Conservation (phyloP, 2,797 vertebrate genomes). For the Hephaestus fuliginosus region DNA sequence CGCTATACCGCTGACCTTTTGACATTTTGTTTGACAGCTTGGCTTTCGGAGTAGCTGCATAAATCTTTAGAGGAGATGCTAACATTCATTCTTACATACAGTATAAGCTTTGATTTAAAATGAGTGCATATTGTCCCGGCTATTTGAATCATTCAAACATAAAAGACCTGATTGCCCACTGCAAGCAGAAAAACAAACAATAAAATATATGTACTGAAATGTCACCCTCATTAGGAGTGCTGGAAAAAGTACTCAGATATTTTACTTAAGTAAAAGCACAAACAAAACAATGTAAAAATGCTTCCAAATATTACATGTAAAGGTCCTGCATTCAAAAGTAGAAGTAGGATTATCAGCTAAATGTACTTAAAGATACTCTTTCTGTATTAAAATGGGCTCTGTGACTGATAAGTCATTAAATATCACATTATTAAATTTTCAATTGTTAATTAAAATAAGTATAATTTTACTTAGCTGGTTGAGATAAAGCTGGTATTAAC, state of each 20-base stretch:
- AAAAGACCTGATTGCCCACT: constrained; percentile 6
- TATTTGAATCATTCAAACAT: constrained; percentile 28
- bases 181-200: background rate
- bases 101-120: constrained; percentile 37
- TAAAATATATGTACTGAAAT: background rate
- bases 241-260: background rate
- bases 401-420: background rate
- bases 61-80: constrained; percentile 65
- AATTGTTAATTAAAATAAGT: no score
- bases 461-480: background rate
- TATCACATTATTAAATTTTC: background rate
- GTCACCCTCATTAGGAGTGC: background rate
- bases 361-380: background rate
- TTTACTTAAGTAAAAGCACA: background rate
- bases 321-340: background rate
- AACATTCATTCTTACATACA: constrained; percentile 26
- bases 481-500: background rate
- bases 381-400: background rate
- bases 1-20: constrained; percentile 67
- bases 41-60: constrained; percentile 63
- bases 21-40: constrained; percentile 68
- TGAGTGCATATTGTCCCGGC: background rate
- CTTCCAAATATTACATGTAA: background rate
- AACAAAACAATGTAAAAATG: background rate
- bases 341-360: background rate